Conservation (phyloP, 2,888 invertebrate genomes). For the Linyphia triangularis region DNA sequence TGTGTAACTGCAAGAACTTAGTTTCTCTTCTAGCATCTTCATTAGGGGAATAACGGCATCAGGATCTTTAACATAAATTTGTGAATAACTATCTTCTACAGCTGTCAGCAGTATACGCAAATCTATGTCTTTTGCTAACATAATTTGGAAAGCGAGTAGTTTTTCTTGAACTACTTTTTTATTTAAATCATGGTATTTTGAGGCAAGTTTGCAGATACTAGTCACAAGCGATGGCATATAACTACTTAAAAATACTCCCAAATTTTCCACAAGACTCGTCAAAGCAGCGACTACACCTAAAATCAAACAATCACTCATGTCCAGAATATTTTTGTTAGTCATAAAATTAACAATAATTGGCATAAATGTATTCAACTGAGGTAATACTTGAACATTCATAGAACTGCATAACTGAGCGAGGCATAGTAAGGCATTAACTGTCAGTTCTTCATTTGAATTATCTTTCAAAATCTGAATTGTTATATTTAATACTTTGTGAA, state of each 20-base stretch:
- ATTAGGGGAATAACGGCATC: constrained; percentile 84
- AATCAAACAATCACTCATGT: constrained; percentile 80
- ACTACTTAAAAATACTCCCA: constrained; percentile 91
- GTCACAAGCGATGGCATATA: constrained; percentile 82
- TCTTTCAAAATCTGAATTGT: constrained; percentile 84
- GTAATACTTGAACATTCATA: constrained; percentile 87
- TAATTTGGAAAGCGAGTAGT: constrained; percentile 77
- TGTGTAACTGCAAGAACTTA: constrained; percentile 82
- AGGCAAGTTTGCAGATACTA: constrained; percentile 64
- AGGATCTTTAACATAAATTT: neutral
- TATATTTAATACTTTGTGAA: constrained; percentile 85
- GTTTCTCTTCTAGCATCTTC: constrained; percentile 88
- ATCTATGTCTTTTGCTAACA: constrained; percentile 68
- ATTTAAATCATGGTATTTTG: constrained; percentile 17
- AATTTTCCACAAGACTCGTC: constrained; percentile 89
- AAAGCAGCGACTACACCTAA: constrained; percentile 88
- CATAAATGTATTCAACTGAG: constrained; percentile 88
- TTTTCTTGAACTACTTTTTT: constrained; percentile 76
- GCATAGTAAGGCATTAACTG: constrained; percentile 79
- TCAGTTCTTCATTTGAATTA: constrained; percentile 81
- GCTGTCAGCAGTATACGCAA: constrained; percentile 68
- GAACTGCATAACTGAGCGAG: constrained; percentile 89
- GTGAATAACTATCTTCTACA: constrained; percentile 60
- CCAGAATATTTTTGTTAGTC: constrained; percentile 6
- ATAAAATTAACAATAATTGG: constrained; percentile 81